These are phyloP conservation scores for Enhydra lutris DNA, from an alignment of 2,113 vertebrate genomes.

Conservation along the genomic window DNA sequence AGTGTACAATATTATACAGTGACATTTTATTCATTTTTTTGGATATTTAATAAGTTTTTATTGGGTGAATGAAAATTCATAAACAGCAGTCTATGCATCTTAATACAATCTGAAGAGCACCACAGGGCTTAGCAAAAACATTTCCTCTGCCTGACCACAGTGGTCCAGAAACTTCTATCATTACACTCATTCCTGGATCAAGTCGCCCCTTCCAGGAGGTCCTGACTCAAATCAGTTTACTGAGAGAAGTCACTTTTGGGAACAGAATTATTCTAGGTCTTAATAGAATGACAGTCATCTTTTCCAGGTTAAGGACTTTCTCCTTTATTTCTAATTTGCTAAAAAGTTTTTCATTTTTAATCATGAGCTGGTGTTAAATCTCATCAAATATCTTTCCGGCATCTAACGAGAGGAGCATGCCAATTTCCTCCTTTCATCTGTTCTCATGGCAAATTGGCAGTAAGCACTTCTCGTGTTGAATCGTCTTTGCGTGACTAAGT, in stretches of 20 bases:
- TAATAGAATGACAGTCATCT: neutral
- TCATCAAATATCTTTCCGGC: neutral
- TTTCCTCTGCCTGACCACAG: neutral
- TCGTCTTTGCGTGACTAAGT: neutral
- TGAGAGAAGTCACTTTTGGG: neutral
- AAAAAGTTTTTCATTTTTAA: neutral
- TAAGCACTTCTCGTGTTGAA: neutral
- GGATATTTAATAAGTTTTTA: slow-evolving; percentile 21
- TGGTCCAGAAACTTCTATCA: neutral
- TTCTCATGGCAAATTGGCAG: neutral
- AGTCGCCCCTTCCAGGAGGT: neutral
- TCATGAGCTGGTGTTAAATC: neutral
- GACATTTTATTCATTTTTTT: neutral
- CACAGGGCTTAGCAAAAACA: neutral
- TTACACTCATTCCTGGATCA: neutral
- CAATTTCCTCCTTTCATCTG: neutral
- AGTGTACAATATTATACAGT: neutral
- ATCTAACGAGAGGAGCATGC: neutral
- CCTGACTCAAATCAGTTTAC: neutral
- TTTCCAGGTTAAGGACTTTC: neutral
- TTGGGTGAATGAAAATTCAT: slow-evolving; percentile 12
- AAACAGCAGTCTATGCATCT: neutral
- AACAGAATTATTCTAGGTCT: neutral
- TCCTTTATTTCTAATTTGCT: slow-evolving; percentile 2
- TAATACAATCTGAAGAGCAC: neutral